These are phyloP conservation scores for Amiota minor DNA, from an alignment of 2,888 invertebrate genomes.

Conservation along the genomic window DNA sequence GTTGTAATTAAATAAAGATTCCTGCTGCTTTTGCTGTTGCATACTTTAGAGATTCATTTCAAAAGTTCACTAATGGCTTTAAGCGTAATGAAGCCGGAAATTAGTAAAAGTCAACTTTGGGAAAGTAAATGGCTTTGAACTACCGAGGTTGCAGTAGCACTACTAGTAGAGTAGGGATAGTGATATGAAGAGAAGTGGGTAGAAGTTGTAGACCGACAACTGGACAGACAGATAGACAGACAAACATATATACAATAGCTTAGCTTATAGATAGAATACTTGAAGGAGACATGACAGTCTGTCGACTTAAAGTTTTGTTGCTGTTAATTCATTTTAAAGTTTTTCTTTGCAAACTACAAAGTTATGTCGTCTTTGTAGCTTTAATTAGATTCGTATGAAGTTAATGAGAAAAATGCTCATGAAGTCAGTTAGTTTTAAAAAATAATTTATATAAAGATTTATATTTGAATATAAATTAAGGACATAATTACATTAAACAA, in stretches of 20 bases:
- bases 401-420: background rate
- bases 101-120: constrained; percentile 52
- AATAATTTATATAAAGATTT: no score
- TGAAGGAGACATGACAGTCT: background rate
- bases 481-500: no score
- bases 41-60: constrained; percentile 49
- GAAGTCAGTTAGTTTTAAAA: no score
- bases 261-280: background rate
- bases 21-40: constrained; percentile 1
- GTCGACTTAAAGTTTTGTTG: constrained; percentile 5
- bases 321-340: constrained; percentile 21
- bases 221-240: background rate
- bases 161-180: constrained; percentile 6
- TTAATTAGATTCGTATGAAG: background rate
- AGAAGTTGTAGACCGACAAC: background rate
- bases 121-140: background rate
- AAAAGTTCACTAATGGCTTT: constrained; percentile 63
- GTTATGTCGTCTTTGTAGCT: constrained; percentile 7
- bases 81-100: constrained; percentile 66
- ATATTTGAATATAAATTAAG: no score
- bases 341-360: constrained; percentile 4
- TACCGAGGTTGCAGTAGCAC: background rate
- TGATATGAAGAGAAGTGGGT: background rate
- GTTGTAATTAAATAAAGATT: constrained; percentile 57
- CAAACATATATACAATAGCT: background rate